Conservation (phyloP, 2,113 vertebrate genomes). For the Podarcis muralis region DNA sequence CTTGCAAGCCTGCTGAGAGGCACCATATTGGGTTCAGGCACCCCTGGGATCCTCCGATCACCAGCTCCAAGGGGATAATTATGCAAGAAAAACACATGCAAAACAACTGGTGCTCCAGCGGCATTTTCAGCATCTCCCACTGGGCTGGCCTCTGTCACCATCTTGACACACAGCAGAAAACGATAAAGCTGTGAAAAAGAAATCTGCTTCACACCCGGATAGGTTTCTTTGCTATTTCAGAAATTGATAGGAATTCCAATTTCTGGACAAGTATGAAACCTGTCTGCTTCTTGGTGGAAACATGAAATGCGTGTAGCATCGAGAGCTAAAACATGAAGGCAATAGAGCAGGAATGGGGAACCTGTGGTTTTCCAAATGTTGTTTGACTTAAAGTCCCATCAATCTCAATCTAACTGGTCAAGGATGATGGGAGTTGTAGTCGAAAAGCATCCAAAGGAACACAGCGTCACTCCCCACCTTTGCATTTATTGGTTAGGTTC, state of each 20-base stretch:
- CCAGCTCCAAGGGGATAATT: not conserved
- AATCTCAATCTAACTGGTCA: not conserved
- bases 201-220: constrained; percentile 32
- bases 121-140: not conserved
- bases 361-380: not conserved
- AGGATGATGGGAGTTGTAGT: not conserved
- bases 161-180: constrained; percentile 2
- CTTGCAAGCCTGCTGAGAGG: constrained; percentile 46
- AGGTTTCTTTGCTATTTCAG: not conserved
- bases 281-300: constrained; percentile 23
- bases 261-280: not conserved
- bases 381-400: not conserved
- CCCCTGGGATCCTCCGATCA: constrained; percentile 17
- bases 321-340: constrained; percentile 19
- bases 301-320: constrained; percentile 33
- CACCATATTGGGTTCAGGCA: constrained; percentile 43
- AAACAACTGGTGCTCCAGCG: not conserved
- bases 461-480: too few species aligned
- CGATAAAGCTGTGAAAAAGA: not conserved
- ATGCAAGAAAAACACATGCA: not conserved
- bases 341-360: not conserved
- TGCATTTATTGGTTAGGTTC: not conserved
- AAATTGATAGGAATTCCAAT: constrained; percentile 1
- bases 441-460: not conserved
- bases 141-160: not conserved